Percentiles rank a stretch among this genome's conserved stretches.
Conservation (phyloP, 1,140 invertebrate species). For the Drosophila asahinai region DNA sequence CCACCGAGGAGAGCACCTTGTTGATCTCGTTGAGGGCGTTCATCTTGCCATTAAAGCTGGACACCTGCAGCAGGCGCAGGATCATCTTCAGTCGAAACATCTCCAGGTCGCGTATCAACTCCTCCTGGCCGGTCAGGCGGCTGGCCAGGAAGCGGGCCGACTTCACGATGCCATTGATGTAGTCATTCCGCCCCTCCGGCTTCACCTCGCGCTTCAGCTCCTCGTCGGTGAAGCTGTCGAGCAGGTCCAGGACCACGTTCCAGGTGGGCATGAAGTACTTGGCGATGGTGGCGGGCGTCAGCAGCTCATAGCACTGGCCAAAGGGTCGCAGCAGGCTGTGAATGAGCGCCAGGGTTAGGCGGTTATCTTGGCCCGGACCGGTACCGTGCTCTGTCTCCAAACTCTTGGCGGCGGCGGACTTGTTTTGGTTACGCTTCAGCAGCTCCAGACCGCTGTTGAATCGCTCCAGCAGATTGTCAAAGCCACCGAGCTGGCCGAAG, state of each 20-base stretch:
- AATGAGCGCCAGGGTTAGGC: conserved; percentile 91
- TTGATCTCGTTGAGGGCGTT: conserved; percentile 99
- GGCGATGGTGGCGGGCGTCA: conserved; percentile 95
- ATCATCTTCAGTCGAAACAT: conserved; percentile 99
- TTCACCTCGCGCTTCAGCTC: conserved; percentile 98
- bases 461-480: conserved; percentile 94
- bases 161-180: conserved; percentile 95
- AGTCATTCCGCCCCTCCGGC: conserved; percentile 97
- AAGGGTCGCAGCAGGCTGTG: conserved; percentile 95
- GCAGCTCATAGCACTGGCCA: conserved; percentile 95
- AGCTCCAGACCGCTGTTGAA: conserved; percentile 88
- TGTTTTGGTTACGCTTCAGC: conserved; percentile 84
- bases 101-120: conserved; percentile 95
- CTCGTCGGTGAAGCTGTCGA: conserved; percentile 98
- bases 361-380: conserved; percentile 72
- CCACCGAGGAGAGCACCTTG: conserved; percentile 96
- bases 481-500: conserved; percentile 96
- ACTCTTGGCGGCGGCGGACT: conserved; percentile 50
- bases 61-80: conserved; percentile 96
- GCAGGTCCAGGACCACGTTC: conserved; percentile 95
- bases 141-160: conserved; percentile 95
- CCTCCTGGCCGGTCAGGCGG: conserved; percentile 92
- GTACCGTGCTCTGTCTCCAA: conserved; percentile 54
- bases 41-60: conserved; percentile 99
- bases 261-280: conserved; percentile 97